Base-by-base conservation (phyloP, 2,888 invertebrate species). In the Hypsopygia costalis region DNA sequence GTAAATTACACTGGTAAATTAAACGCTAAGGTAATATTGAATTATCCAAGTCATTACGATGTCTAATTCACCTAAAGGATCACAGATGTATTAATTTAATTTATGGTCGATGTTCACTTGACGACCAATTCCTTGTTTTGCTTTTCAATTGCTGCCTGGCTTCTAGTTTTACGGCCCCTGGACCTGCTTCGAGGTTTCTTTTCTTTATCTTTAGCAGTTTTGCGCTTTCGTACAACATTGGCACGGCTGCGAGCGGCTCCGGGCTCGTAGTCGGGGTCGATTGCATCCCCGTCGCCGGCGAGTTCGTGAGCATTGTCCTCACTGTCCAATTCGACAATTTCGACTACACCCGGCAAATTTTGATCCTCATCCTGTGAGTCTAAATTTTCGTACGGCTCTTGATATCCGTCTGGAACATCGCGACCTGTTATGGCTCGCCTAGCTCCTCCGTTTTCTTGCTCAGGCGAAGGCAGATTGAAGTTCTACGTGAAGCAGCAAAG, bases 381-480 rank as follows among this genome's bases (percentile, higher is more conserved):
- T 35, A 81, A 58, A 31, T 81, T 71, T n/a, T 78, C 78, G 48
- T 78, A 80, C 10, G 56, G 40, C 27, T 70, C 66, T 10, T 60
- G 69, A 52, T 67, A 78, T 4, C 79, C 78, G 49, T 88, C 87
- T 11, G 72, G 65, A 52, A 67, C 75, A 61, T 87, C 87, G 34
- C 73, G 76, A 8, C 53, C 53, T 7, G 51, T 46, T 42, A 81
- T 74, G 34, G 73, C 74, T 44, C 67, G 62, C 47, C 67, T 62
- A 54, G 59, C 59, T 41, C 53, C 55, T 45, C 44, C 55, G 11
- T 62, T 62, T 37, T 66, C 70, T 55, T 68, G 77, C 47, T 79
- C 83, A 40, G 78, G 71, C 55, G 55, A 75, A 73, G 88, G 87
- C 67, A 87, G 62, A 75, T 87, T 87, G 70, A 88, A 79, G 69